phyloP scores from a whole-genome alignment of 2,797 vertebrate species.

The Alauda arvensis region DNA sequence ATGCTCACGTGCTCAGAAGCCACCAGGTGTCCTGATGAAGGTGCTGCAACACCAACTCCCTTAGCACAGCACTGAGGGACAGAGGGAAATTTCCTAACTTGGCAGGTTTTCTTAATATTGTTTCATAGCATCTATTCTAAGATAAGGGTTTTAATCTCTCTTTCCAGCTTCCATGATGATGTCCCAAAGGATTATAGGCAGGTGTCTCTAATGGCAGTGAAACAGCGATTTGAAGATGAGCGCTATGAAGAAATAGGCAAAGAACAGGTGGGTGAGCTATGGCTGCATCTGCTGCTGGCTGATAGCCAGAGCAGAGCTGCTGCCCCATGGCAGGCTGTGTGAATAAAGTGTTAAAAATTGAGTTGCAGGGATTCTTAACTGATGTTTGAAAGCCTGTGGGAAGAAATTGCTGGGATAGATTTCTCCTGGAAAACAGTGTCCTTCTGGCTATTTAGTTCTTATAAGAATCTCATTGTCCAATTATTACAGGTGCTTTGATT shows the following conservation, averaged over 20 bases:
- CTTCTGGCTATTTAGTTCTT: background rate
- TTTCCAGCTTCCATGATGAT: slow-evolving; percentile 87
- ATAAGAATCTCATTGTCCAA: background rate
- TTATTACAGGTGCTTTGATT: background rate
- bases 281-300: background rate
- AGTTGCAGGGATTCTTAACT: background rate
- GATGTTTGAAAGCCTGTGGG: background rate
- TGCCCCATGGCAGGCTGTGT: background rate
- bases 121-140: background rate
- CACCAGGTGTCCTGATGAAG: background rate
- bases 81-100: background rate
- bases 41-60: background rate
- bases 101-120: background rate
- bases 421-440: background rate
- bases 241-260: slow-evolving; percentile 86
- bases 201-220: slow-evolving; percentile 90
- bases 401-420: background rate
- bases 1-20: background rate
- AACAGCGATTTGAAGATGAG: slow-evolving; percentile 92
- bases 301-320: background rate
- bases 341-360: background rate
- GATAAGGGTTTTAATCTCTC: background rate
- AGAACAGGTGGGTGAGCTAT: slow-evolving; percentile 75
- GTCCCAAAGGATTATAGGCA: slow-evolving; percentile 93
- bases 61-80: background rate